Base-by-base conservation (phyloP, 1,140 invertebrate species). In the Bombyx mandarina region DNA sequence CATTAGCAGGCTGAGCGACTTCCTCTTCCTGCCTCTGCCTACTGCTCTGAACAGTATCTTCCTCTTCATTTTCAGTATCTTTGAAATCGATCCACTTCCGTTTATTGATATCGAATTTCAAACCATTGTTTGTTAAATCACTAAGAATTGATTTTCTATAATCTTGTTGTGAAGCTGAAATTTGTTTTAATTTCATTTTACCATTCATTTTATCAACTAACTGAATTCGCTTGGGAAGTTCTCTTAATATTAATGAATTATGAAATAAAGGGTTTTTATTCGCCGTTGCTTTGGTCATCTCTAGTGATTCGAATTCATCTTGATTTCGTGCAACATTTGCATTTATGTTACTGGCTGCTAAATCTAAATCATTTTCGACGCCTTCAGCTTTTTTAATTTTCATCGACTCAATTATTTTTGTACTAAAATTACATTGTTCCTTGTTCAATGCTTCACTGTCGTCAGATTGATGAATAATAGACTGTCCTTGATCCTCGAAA, bases 161-260 rank as follows among this genome's bases (percentile, higher is more conserved):
- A 35, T 35, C 26, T 35, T 5, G 26, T 5, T 35, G 26, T 45
- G n/a, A 18, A 45, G 52, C 7, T n/a, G 52, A 22, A n/a, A 49
- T n/a, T 49, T 49, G 48, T 35, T 35, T 2, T 7, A 49, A 49
- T 0, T 12, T n/a, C 26, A 18, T 4, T n/a, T 9, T 1, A 6
- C 48, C 48, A 12, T 49, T 56, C 43, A 54, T 43, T 8, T 45
- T 45, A 4, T 54, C 12, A 18, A 54, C 45, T 44, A 54, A 5
- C 8, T 54, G 48, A 49, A 6, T 42, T 47, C 45, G 56, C 7
- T 57, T 58, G 42, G 66, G 42, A 5, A 67, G 45, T 45, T 71
- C 69, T 63, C 61, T 68, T 45, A 71, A 59, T 43, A 66, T 71
- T 46, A 71, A 50, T 44, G 58, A 61, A 52, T 62, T 64, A 6